Evolutionary conservation across 1,140 invertebrate species (phyloP).

Genomic region (Akabosia matsudoensis): DNA sequence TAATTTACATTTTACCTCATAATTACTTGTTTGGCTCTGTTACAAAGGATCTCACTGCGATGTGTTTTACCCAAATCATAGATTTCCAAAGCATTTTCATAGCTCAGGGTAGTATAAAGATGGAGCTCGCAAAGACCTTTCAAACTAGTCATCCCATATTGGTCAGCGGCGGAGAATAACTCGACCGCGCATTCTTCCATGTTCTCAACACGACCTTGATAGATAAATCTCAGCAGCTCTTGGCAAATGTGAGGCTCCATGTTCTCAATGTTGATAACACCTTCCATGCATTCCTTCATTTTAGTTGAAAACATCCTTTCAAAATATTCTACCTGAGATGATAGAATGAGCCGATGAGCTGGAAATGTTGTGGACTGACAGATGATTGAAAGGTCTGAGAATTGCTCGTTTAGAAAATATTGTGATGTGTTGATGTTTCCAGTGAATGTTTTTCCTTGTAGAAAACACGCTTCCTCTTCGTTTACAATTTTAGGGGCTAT

Average conservation of each 20-base stretch:
- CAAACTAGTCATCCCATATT: constrained; percentile 37
- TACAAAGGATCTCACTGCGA: constrained; percentile 16
- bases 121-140: constrained; percentile 33
- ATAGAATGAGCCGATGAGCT: no score
- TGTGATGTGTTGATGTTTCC: constrained; percentile 10
- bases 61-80: constrained; percentile 34
- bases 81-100: constrained; percentile 38
- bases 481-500: constrained; percentile 26
- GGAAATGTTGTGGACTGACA: constrained; percentile 33
- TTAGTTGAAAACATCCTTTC: constrained; percentile 20
- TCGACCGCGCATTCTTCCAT: constrained; percentile 17
- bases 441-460: background rate
- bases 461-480: constrained; percentile 27
- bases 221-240: constrained; percentile 40
- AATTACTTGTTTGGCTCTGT: constrained; percentile 33
- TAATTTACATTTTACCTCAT: constrained; percentile 31
- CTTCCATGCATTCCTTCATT: constrained; percentile 30
- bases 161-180: constrained; percentile 36
- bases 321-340: constrained; percentile 35
- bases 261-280: constrained; percentile 29
- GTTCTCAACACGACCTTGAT: constrained; percentile 31
- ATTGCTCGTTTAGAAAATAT: constrained; percentile 24
- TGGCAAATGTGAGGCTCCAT: constrained; percentile 25
- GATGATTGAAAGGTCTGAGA: constrained; percentile 27
- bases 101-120: constrained; percentile 13